Evolutionary conservation across 2,797 vertebrate genomes (phyloP).

Genomic region (Enteromius radiatus): DNA sequence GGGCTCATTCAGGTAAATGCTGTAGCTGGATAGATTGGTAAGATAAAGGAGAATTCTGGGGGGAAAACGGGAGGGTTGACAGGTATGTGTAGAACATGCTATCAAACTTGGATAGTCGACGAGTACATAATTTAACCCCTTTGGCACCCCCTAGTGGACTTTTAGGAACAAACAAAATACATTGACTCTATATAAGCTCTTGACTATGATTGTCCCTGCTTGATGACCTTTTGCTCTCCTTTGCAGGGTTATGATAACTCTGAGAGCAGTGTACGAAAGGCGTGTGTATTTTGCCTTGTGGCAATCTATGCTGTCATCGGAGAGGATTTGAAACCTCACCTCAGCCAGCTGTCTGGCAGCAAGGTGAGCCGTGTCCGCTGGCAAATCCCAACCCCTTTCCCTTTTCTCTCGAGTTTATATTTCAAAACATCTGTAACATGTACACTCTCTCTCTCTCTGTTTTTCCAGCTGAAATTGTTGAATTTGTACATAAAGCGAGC

Average conservation of each 20-base stretch:
- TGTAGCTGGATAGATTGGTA: background rate
- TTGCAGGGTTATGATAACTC: constrained; percentile 95
- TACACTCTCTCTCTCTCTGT: constrained; percentile 52
- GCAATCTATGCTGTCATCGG: constrained; percentile 94
- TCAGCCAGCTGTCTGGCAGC: constrained; percentile 95
- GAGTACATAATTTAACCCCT: background rate
- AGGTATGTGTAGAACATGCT: background rate
- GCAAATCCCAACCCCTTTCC: background rate
- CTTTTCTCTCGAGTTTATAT: background rate
- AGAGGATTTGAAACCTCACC: constrained; percentile 96
- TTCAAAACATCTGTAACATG: background rate
- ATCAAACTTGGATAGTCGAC: background rate
- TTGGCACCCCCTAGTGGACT: background rate
- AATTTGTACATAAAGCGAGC: constrained; percentile 98
- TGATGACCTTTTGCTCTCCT: constrained; percentile 33
- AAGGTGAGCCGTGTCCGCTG: constrained; percentile 83
- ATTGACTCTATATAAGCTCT: background rate
- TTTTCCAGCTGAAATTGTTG: constrained; percentile 91
- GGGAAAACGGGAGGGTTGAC: too few species aligned
- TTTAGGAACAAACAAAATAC: background rate
- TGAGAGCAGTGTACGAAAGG: constrained; percentile 97
- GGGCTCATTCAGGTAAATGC: constrained; percentile 91
- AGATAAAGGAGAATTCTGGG: too few species aligned
- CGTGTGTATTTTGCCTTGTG: constrained; percentile 97
- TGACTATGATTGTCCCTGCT: background rate